phyloP scores from a whole-genome alignment of 2,113 vertebrate species.

The Sula dactylatra region DNA sequence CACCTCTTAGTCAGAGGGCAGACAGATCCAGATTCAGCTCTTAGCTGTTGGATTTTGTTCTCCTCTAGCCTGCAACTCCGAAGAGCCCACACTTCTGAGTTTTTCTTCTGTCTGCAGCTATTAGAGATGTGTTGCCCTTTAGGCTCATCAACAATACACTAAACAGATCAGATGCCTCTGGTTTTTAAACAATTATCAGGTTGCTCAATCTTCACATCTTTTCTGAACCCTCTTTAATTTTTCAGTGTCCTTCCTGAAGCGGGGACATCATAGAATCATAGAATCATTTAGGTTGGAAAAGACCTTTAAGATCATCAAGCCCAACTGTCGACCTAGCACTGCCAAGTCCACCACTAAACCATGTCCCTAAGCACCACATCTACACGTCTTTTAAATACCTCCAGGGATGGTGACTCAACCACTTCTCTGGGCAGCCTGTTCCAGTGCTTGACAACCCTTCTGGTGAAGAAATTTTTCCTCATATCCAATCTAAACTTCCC shows the following conservation, averaged over 20 bases:
- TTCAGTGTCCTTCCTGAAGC: not conserved
- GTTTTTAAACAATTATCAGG: not conserved
- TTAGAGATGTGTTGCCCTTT: not conserved
- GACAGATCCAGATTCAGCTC: not conserved
- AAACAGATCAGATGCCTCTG: not conserved
- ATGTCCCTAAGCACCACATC: no score
- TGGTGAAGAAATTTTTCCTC: no score
- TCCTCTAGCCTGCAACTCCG: not conserved
- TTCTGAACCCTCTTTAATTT: not conserved
- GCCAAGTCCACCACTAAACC: no score
- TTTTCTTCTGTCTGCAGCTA: not conserved
- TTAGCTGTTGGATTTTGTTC: not conserved
- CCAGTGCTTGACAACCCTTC: no score
- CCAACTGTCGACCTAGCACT: no score
- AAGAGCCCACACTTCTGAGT: not conserved
- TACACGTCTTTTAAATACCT: no score
- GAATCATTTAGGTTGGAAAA: no score
- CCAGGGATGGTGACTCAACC: no score
- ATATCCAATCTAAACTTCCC: no score
- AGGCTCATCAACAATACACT: not conserved
- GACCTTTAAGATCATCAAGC: no score
- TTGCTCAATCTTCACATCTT: not conserved
- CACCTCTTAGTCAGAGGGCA: not conserved
- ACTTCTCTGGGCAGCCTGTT: no score
- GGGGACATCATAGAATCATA: not conserved